Evolutionary conservation across 2,888 invertebrate species (phyloP), one percentile per base, ranked within the genome.

Genomic region (Selenia dentaria): DNA sequence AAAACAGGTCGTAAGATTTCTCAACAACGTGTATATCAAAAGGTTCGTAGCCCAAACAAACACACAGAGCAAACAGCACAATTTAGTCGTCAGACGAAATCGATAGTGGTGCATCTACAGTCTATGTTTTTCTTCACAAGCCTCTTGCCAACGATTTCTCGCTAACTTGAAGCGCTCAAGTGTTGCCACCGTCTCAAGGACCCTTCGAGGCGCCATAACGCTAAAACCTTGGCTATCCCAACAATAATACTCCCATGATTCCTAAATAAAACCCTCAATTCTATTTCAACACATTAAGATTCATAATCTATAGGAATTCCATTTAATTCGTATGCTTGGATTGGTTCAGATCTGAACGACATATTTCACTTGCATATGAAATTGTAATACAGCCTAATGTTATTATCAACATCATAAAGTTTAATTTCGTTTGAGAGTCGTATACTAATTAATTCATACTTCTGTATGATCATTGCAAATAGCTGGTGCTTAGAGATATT

Each of bases 121-220:
- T 16, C 29, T n/a, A 56, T 65, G 47, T 61, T 64, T 57, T 64
- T 55, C 52, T 63, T 47, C 45, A 52, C 48, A 48, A 62, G 58
- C 52, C 62, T 51, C 57, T 57, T 60, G 55, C 64, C 57, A 63
- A 61, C 53, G n/a, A 51, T 69, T 66, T 67, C 61, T 68, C 51
- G 60, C 44, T 52, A 53, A 52, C 41, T 70, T 65, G 53, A 57
- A 70, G 59, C 50, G 53, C 53, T 54, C 47, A 70, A 76, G 72
- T 67, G 37, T 37, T 41, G 69, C 68, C 57, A 69, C 64, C 59
- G 64, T 60, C 68, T 80, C 63, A 68, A 85, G 83, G 72, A 77
- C 83, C 59, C 84, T 84, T 70, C 48, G 52, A 70, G 85, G 85
- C 85, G 85, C 85, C 85, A 77, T 46, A 48, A 41, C 52, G 54